These are phyloP conservation scores for Sebastolobus alascanus DNA, from an alignment of 2,797 vertebrate genomes.

Conservation along the genomic window DNA sequence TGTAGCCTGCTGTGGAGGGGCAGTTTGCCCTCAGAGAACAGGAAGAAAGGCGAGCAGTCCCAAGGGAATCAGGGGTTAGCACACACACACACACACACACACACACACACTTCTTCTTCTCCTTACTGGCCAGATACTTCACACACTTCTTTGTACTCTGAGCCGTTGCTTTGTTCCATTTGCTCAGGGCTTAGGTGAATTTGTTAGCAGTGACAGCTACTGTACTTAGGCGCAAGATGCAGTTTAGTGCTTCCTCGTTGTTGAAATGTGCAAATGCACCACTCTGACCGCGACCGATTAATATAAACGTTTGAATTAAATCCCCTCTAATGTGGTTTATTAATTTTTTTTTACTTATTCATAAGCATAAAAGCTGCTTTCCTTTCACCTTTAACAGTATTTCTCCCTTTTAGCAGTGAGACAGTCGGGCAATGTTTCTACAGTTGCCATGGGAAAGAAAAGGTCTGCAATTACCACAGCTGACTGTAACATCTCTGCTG, in stretches of 20 bases:
- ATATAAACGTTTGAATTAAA: conserved; percentile 42
- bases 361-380: conserved; percentile 39
- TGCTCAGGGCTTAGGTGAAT: conserved; percentile 26
- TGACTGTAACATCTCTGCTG: conserved; percentile 22
- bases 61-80: conserved; percentile 29
- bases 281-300: conserved; percentile 27
- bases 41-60: conserved; percentile 50
- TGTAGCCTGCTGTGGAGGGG: conserved; percentile 27
- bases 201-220: conserved; percentile 34
- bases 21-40: conserved; percentile 43
- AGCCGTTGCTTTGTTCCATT: conserved; percentile 44
- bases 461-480: conserved; percentile 8
- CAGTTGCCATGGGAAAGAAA: conserved; percentile 45
- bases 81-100: not conserved
- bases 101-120: not conserved
- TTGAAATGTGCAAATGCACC: conserved; percentile 25
- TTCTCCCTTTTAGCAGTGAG: conserved; percentile 21
- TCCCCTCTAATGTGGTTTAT: conserved; percentile 29
- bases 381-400: conserved; percentile 17
- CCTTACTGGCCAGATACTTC: conserved; percentile 30
- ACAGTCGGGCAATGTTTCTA: conserved; percentile 17
- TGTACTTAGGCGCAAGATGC: conserved; percentile 25
- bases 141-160: conserved; percentile 37
- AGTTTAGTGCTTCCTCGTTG: conserved; percentile 19
- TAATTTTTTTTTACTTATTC: conserved; percentile 41